Evolutionary conservation across 2,797 vertebrate species (phyloP).

Genomic region (Bucorvus abyssinicus): DNA sequence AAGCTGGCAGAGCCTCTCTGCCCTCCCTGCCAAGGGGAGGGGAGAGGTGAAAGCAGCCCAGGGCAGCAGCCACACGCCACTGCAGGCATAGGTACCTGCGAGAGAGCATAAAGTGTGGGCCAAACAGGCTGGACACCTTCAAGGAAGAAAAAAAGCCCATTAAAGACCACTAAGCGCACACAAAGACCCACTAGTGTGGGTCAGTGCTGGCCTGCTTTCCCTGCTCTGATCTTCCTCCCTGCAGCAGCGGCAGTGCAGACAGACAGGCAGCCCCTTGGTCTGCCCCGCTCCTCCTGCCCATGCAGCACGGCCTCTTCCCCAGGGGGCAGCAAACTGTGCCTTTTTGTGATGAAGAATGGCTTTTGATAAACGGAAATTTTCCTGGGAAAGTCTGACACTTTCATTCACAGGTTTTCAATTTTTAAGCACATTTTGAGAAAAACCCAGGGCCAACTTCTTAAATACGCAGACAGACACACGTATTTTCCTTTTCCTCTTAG

Average conservation of each 20-base stretch:
- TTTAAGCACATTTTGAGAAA: background rate
- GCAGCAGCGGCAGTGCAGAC: background rate
- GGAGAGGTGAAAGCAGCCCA: background rate
- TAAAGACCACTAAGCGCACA: background rate
- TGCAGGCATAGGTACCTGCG: background rate
- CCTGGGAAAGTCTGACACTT: background rate
- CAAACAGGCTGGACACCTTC: background rate
- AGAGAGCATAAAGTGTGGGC: background rate
- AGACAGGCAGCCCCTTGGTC: background rate
- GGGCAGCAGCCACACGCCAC: background rate
- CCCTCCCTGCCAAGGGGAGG: background rate
- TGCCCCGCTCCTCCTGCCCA: background rate
- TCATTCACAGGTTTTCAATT: background rate
- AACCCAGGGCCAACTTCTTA: accelerated
- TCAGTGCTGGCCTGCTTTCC: too few relatives aligned
- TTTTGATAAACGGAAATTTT: background rate
- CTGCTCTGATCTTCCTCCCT: too few relatives aligned
- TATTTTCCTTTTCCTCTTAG: background rate
- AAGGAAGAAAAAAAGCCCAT: background rate
- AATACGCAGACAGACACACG: background rate
- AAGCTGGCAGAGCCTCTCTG: background rate
- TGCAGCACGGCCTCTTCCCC: background rate
- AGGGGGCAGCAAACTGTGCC: background rate
- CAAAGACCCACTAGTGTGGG: background rate
- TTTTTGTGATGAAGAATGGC: background rate